Percentiles rank a stretch among this genome's conserved stretches.
Conservation (phyloP, 1,140 invertebrate genomes). For the Stenopsyche tienmushanensis region DNA sequence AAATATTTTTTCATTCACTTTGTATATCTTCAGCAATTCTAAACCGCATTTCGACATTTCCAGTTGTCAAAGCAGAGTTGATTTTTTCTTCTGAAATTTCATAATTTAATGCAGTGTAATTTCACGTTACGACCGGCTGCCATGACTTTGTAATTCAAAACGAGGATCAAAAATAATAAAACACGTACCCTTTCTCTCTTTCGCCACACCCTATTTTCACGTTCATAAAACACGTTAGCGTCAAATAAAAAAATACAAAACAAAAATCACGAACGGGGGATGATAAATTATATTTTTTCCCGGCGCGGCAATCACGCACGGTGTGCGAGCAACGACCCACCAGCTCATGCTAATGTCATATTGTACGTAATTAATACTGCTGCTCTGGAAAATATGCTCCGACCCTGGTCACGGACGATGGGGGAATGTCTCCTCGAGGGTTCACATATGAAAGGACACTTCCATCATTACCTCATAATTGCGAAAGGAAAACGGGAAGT, state of each 20-base stretch:
- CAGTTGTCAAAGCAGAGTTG: too few relatives aligned
- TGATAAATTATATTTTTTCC: slow-evolving; percentile 41
- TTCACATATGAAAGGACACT: too few relatives aligned
- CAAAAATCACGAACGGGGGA: slow-evolving; percentile 38
- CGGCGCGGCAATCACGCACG: slow-evolving; percentile 37
- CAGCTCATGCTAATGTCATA: slow-evolving; percentile 28
- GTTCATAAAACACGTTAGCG: slow-evolving; percentile 39
- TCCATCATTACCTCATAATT: too few relatives aligned
- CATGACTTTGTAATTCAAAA: too few relatives aligned
- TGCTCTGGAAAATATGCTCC: slow-evolving; percentile 14
- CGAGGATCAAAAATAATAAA: too few relatives aligned
- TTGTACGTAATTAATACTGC: slow-evolving; percentile 25
- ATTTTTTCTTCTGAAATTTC: not conserved
- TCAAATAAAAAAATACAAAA: slow-evolving; percentile 40
- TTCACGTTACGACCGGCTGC: too few relatives aligned
- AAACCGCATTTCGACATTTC: too few relatives aligned
- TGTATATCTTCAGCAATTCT: too few relatives aligned
- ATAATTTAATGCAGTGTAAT: not conserved
- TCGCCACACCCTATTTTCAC: slow-evolving; percentile 36
- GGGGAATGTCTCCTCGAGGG: too few relatives aligned
- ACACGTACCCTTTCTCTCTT: not conserved
- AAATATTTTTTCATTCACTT: too few relatives aligned
- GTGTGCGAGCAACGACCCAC: slow-evolving; percentile 18
- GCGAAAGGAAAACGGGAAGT: too few relatives aligned
- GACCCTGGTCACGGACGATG: too few relatives aligned